Evolutionary conservation across 92 coral and sea anemone species (phyloP).

Genomic region (Montipora capitata): DNA sequence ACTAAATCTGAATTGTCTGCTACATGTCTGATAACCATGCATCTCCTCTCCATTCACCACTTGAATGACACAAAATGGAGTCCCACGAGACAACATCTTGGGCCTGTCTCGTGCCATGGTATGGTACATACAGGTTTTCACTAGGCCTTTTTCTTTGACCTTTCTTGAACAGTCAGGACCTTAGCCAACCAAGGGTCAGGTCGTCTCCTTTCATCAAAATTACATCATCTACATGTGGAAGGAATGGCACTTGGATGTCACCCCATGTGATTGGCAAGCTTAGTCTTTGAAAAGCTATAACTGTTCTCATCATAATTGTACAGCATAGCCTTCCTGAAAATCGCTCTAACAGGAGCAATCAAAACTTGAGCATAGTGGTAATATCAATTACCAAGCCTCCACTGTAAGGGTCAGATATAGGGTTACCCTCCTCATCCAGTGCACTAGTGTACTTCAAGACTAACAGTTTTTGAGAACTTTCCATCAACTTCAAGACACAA

Average conservation of each 20-base stretch:
- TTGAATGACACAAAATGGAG: slow-evolving; percentile 14
- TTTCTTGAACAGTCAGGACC: slow-evolving; percentile 30
- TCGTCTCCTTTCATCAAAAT: slow-evolving; percentile 56
- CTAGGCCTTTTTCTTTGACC: slow-evolving; percentile 29
- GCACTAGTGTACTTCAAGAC: neutral
- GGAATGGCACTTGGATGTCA: slow-evolving; percentile 58
- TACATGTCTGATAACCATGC: too few relatives aligned
- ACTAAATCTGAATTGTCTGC: too few relatives aligned
- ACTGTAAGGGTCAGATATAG: too few relatives aligned
- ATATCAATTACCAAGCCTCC: slow-evolving; percentile 12
- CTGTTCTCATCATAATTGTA: slow-evolving; percentile 21
- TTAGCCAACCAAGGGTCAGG: slow-evolving; percentile 60
- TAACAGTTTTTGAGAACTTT: slow-evolving; percentile 9
- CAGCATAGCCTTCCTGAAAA: slow-evolving; percentile 20
- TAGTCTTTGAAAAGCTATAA: slow-evolving; percentile 63
- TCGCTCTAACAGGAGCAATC: slow-evolving; percentile 37
- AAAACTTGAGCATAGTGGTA: neutral
- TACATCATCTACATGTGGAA: slow-evolving; percentile 50
- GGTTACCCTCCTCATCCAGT: slow-evolving; percentile 14
- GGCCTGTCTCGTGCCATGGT: slow-evolving; percentile 1
- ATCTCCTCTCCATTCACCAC: slow-evolving; percentile 46
- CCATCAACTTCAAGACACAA: slow-evolving; percentile 26
- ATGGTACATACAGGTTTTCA: slow-evolving; percentile 24
- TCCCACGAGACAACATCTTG: slow-evolving; percentile 40
- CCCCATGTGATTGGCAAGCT: slow-evolving; percentile 27